A percentile compares a stretch with the other conserved stretches of the same genome.
These are phyloP conservation scores for Pheosia gnoma DNA, from an alignment of 2,888 invertebrate genomes.

Conservation along the genomic window DNA sequence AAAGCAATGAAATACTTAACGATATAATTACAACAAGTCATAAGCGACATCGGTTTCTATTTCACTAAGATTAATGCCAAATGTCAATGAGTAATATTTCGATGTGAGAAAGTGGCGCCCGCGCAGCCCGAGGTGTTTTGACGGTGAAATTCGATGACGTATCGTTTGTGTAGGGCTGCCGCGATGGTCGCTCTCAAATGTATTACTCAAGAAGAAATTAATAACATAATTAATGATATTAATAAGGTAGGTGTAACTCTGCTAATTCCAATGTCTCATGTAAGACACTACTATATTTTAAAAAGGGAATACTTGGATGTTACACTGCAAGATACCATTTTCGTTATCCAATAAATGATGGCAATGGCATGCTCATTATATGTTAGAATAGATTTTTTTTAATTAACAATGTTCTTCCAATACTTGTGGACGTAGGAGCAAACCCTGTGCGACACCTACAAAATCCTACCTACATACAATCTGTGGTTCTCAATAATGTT, in stretches of 20 bases:
- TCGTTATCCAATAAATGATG: too few relatives aligned
- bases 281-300: too few relatives aligned
- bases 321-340: too few relatives aligned
- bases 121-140: constrained; percentile 40
- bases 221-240: too few relatives aligned
- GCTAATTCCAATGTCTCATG: too few relatives aligned
- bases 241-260: too few relatives aligned
- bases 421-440: neutral
- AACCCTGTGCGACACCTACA: neutral
- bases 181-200: neutral
- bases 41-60: neutral
- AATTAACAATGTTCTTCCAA: neutral
- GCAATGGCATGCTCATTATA: too few relatives aligned
- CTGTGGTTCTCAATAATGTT: neutral
- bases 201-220: too few relatives aligned
- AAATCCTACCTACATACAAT: neutral
- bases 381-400: too few relatives aligned
- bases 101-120: constrained; percentile 48
- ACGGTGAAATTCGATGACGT: constrained; percentile 47
- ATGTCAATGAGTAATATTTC: neutral
- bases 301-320: too few relatives aligned
- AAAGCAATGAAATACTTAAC: too few relatives aligned
- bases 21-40: neutral
- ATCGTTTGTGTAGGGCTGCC: constrained; percentile 6
- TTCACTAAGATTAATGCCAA: constrained; percentile 1